Conservation (phyloP, 1,140 invertebrate species). For the Nasonia vitripennis region DNA sequence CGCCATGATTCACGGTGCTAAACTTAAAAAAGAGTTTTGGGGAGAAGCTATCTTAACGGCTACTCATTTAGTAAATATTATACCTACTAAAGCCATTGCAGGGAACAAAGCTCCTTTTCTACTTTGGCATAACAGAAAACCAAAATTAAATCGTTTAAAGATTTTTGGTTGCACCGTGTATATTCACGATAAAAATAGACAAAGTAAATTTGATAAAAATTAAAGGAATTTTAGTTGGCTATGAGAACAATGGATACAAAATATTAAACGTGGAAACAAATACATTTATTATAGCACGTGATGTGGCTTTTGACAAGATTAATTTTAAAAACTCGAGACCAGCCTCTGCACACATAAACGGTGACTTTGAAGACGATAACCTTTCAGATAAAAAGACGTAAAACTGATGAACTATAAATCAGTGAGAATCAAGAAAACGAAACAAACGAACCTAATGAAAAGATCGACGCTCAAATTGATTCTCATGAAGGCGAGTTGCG, state of each 20-base stretch:
- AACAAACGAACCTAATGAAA: background rate
- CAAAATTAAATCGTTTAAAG: slow-evolving; percentile 68
- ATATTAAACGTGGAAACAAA: slow-evolving; percentile 63
- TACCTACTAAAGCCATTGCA: slow-evolving; percentile 60
- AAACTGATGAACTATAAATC: background rate
- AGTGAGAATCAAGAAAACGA: background rate
- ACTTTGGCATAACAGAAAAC: slow-evolving; percentile 68
- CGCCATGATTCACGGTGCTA: slow-evolving; percentile 57
- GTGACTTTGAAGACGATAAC: background rate
- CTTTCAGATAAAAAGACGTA: background rate
- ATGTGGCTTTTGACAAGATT: slow-evolving; percentile 70
- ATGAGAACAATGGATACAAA: slow-evolving; percentile 71
- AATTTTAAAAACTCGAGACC: slow-evolving; percentile 63
- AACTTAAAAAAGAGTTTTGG: slow-evolving; percentile 50
- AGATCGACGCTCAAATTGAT: background rate
- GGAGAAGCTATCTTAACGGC: background rate
- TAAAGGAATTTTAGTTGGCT: slow-evolving; percentile 69
- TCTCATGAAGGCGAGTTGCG: background rate
- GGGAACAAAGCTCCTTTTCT: slow-evolving; percentile 61
- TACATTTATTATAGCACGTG: slow-evolving; percentile 65
- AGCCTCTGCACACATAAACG: background rate
- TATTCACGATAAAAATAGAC: slow-evolving; percentile 66
- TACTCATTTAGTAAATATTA: slow-evolving; percentile 70
- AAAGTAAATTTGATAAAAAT: slow-evolving; percentile 69
- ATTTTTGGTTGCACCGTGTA: slow-evolving; percentile 71